Base-by-base conservation (phyloP, 2,888 invertebrate species). In the Maniola hyperantus region DNA sequence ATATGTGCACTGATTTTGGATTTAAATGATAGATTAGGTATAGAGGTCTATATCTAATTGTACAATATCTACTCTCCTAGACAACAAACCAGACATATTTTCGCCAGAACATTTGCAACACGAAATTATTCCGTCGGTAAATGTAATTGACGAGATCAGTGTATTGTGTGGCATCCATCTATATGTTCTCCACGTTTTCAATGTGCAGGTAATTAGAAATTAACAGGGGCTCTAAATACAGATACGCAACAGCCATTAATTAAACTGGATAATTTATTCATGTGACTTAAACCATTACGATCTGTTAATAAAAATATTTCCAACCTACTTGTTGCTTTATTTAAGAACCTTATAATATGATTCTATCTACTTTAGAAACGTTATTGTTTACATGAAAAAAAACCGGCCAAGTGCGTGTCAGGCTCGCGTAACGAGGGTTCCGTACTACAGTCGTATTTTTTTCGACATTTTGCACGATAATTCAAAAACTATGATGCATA, bases 221-320 rank as follows among this genome's bases (percentile, higher is more conserved):
- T 53, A 70, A 66, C 55, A 54, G 46, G 55, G 53, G 36, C 44
- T 66, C 61, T 26, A 2, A 50, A 64, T 62, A 65, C 59, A 48
- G 61, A 67, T 62, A 58, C 18, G 59, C 60, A 66, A 68, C 59
- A 67, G 39, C 65, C 50, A 62, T 51, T 58, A 48, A 62, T 51
- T 58, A 48, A 63, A 65, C 68, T 69, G 66, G 64, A 65, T 66
- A 50, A 65, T 62, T 72, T 79, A 80, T 79, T 79, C 78, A 78
- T 81, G 78, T 79, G 78, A 82, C 77, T 79, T 80, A 83, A 84
- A 82, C 82, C 86, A 87, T 87, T 84, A 86, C 71, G 76, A 87
- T 79, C 83, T 89, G 91, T 91, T 91, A 89, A 88, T 88, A 89
- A 89, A 89, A 91, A 87, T 84, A 84, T 84, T 87, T 73, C 81